Percentiles rank a stretch among this genome's conserved stretches.
phyloP scores from a whole-genome alignment of 2,797 vertebrate genomes.

The Anguilla obscura region DNA sequence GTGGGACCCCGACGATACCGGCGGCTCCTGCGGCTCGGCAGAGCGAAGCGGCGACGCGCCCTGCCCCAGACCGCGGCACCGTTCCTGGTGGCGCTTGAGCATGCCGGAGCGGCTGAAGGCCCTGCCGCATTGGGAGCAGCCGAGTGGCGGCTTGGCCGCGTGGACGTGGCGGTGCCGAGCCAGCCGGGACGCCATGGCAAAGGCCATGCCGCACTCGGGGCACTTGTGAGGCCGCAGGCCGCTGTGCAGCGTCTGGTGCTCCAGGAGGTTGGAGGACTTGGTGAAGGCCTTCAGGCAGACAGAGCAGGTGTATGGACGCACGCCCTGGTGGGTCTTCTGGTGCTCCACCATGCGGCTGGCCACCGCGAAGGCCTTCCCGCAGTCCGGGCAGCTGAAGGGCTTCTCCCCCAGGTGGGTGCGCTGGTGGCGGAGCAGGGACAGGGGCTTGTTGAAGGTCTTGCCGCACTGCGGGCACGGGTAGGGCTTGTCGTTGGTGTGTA shows the following conservation, averaged over 20 bases:
- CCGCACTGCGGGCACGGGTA: conserved; percentile 75
- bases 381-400: conserved; percentile 79
- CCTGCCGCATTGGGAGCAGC: conserved; percentile 70
- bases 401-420: conserved; percentile 76
- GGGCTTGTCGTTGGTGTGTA: conserved; percentile 80
- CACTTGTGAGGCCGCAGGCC: conserved; percentile 80
- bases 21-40: background rate
- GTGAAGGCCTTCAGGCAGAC: conserved; percentile 88
- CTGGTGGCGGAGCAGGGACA: conserved; percentile 79
- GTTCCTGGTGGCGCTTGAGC: conserved; percentile 74
- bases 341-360: conserved; percentile 87
- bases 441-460: conserved; percentile 80
- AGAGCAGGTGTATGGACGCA: conserved; percentile 81
- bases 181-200: conserved; percentile 80
- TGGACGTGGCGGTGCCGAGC: conserved; percentile 81
- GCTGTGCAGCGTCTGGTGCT: conserved; percentile 82
- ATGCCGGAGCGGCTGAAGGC: conserved; percentile 65
- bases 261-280: conserved; percentile 88
- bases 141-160: conserved; percentile 64
- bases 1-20: background rate
- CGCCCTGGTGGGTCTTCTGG: conserved; percentile 81
- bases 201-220: conserved; percentile 76
- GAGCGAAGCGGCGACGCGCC: background rate
- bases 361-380: conserved; percentile 79
- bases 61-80: conserved; percentile 71